A percentile compares a stretch with the other conserved stretches of the same genome.
Conservation (phyloP, 1,140 invertebrate genomes). For the Drosophila novamexicana region DNA sequence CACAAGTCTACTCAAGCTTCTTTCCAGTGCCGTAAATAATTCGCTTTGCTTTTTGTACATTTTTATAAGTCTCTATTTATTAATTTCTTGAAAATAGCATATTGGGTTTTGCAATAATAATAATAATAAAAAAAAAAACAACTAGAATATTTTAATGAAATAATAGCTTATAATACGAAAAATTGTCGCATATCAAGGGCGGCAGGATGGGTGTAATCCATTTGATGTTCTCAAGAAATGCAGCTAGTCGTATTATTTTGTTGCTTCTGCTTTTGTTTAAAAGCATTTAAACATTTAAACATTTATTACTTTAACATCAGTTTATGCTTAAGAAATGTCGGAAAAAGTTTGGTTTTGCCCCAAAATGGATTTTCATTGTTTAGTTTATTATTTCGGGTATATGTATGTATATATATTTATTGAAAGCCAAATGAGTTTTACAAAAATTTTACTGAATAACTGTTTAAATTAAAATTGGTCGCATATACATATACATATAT, state of each 20-base stretch:
- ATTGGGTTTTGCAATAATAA: conserved; percentile 28
- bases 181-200: conserved; percentile 14
- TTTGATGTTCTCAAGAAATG: conserved; percentile 40
- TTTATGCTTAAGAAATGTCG: conserved; percentile 37
- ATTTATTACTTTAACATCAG: conserved; percentile 9
- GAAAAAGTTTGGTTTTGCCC: conserved; percentile 14
- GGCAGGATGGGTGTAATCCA: not conserved
- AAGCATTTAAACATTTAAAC: conserved; percentile 11
- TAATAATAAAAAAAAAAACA: conserved; percentile 22
- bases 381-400: not conserved
- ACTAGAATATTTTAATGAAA: conserved; percentile 30
- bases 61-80: conserved; percentile 56
- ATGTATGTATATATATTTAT: not conserved
- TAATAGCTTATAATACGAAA: conserved; percentile 44
- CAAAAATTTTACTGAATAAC: conserved; percentile 4
- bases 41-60: conserved; percentile 7
- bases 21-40: too few relatives aligned
- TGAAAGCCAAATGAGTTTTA: conserved; percentile 11
- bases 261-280: conserved; percentile 14
- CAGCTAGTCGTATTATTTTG: conserved; percentile 36
- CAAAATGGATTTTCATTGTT: conserved; percentile 15
- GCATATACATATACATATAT: not conserved
- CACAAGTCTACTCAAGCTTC: too few relatives aligned
- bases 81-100: conserved; percentile 52
- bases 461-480: conserved; percentile 7